Evolutionary conservation across 1,140 invertebrate genomes (phyloP).

Genomic region (Micrasema longulum): DNA sequence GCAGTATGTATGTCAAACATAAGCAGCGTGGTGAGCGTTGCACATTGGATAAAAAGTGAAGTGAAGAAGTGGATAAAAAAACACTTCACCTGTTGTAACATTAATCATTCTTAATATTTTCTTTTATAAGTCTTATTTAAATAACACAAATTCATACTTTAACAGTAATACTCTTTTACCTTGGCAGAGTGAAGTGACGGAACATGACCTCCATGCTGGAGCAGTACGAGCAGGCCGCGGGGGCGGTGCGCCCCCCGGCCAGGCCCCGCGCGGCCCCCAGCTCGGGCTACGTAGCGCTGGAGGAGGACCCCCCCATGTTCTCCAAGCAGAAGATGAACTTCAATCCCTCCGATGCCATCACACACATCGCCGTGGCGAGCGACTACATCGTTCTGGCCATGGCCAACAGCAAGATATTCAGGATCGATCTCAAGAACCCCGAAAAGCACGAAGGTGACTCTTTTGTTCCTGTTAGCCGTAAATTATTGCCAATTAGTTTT

Average conservation of each 20-base stretch:
- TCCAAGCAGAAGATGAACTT: constrained; percentile 83
- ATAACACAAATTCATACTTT: too few relatives aligned
- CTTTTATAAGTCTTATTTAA: too few relatives aligned
- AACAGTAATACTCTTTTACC: too few relatives aligned
- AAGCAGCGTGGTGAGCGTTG: too few relatives aligned
- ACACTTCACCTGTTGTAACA: too few relatives aligned
- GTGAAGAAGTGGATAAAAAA: too few relatives aligned
- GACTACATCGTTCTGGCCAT: constrained; percentile 87
- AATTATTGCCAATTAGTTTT: too few relatives aligned
- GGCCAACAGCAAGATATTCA: constrained; percentile 83
- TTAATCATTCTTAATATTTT: too few relatives aligned
- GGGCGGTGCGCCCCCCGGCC: constrained; percentile 57
- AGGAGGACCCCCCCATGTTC: constrained; percentile 82
- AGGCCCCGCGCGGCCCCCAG: constrained; percentile 62
- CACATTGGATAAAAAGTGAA: too few relatives aligned
- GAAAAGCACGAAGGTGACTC: constrained; percentile 86
- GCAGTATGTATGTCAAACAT: too few relatives aligned
- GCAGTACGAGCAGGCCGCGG: constrained; percentile 78
- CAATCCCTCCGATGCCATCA: constrained; percentile 80
- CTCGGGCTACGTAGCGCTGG: constrained; percentile 76
- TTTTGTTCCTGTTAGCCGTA: too few relatives aligned
- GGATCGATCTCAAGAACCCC: constrained; percentile 85
- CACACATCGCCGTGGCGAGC: constrained; percentile 83
- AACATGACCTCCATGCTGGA: constrained; percentile 81
- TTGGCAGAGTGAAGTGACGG: too few relatives aligned